phyloP scores from a whole-genome alignment of 2,797 vertebrate genomes.

The Emydoidea blandingii region DNA sequence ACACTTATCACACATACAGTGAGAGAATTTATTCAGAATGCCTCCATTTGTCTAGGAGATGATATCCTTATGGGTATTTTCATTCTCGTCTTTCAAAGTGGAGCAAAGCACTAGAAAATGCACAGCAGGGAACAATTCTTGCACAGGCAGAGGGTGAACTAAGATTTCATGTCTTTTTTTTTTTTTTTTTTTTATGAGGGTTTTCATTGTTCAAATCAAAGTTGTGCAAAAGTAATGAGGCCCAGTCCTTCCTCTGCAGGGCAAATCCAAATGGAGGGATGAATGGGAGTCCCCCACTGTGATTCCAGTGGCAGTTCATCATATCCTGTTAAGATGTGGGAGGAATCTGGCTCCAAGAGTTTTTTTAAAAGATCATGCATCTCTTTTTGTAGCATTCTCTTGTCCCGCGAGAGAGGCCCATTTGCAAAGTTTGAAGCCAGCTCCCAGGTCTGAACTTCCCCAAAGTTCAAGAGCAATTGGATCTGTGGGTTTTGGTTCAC shows the following conservation, averaged over 20 bases:
- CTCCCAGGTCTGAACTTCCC: background rate
- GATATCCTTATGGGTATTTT: constrained; percentile 13
- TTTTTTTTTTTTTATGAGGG: constrained; percentile 34
- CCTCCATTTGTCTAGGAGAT: background rate
- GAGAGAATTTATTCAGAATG: background rate
- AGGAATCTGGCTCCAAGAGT: rapidly evolving
- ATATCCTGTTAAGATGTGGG: constrained; percentile 6
- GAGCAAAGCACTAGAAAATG: constrained; percentile 49
- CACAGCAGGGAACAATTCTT: constrained; percentile 42
- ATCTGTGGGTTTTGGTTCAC: background rate
- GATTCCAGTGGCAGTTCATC: background rate
- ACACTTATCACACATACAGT: background rate
- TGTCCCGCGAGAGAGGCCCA: background rate
- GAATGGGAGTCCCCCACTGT: background rate
- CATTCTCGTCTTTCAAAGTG: background rate
- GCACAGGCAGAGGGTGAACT: constrained; percentile 19
- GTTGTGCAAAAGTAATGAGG: constrained; percentile 40
- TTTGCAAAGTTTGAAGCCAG: background rate
- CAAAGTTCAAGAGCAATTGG: background rate
- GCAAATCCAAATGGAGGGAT: constrained; percentile 49
- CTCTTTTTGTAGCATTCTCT: background rate
- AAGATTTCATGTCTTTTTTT: constrained; percentile 10
- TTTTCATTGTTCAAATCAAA: constrained; percentile 32
- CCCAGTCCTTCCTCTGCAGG: constrained; percentile 43
- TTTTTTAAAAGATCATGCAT: background rate